These are phyloP conservation scores for Acropternis orthonyx DNA, from an alignment of 2,797 vertebrate genomes.

Conservation along the genomic window DNA sequence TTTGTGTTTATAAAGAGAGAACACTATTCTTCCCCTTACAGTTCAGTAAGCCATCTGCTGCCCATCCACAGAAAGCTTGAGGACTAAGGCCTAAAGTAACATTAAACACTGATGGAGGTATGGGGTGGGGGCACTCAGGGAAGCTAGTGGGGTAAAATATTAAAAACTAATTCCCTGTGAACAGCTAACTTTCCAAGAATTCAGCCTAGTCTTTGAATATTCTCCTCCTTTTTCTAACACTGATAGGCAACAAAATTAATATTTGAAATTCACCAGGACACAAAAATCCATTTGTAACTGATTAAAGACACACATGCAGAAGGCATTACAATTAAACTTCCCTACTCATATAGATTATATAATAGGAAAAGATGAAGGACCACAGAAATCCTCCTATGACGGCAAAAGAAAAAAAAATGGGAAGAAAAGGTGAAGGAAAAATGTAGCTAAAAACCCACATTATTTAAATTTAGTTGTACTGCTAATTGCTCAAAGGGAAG, in stretches of 20 bases:
- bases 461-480: background rate
- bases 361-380: background rate
- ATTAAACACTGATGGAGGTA: background rate
- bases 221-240: background rate
- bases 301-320: background rate
- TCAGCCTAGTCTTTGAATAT: background rate
- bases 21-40: background rate
- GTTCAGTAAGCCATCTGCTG: background rate
- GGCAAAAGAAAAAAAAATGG: background rate
- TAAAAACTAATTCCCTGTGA: background rate
- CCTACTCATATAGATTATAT: background rate
- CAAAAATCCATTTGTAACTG: constrained; percentile 5
- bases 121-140: background rate
- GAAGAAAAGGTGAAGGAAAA: background rate
- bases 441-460: background rate
- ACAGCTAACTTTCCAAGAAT: background rate
- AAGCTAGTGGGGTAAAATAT: background rate
- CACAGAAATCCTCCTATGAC: background rate
- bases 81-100: background rate
- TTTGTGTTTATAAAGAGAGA: background rate
- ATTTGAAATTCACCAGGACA: background rate
- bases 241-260: background rate
- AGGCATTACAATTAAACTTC: background rate
- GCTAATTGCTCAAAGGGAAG: background rate
- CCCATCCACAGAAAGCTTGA: background rate